Percentiles rank a stretch among this genome's conserved stretches.
Conservation (phyloP, 1,140 invertebrate genomes). For the Drosophila bipectinata region DNA sequence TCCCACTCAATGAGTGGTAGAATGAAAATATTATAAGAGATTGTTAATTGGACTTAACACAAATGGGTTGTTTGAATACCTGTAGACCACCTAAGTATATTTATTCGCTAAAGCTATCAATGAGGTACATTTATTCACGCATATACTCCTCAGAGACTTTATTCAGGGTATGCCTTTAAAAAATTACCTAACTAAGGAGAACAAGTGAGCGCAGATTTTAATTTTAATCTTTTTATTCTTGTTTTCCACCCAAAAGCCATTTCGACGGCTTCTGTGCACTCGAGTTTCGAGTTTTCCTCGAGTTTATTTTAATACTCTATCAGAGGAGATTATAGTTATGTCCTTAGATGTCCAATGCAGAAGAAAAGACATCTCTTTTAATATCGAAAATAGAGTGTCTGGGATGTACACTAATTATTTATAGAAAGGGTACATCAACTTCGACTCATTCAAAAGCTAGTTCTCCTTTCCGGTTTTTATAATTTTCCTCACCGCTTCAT, state of each 20-base stretch:
- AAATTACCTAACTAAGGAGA: slow-evolving; percentile 30
- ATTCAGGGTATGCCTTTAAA: slow-evolving; percentile 18
- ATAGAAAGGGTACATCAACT: background rate
- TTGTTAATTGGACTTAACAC: background rate
- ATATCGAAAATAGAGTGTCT: no score
- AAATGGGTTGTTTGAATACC: no score
- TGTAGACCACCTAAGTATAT: no score
- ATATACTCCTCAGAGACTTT: background rate
- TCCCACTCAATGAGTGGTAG: no score
- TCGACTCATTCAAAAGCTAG: background rate
- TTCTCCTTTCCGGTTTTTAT: slow-evolving; percentile 36
- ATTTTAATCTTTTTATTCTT: slow-evolving; percentile 73
- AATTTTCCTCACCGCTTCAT: slow-evolving; percentile 77
- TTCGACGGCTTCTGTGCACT: slow-evolving; percentile 56
- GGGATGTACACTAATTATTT: no score
- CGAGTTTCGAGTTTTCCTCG: slow-evolving; percentile 58
- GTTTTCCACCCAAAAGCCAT: slow-evolving; percentile 7
- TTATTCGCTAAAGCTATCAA: no score
- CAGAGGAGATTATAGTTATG: background rate
- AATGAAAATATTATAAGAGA: no score
- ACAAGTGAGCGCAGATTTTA: slow-evolving; percentile 68
- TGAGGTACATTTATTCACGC: background rate
- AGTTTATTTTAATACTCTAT: background rate
- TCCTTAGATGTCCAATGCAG: no score
- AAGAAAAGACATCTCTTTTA: no score